phyloP scores from a whole-genome alignment of 1,140 invertebrate genomes.

The Penaeus japonicus region DNA sequence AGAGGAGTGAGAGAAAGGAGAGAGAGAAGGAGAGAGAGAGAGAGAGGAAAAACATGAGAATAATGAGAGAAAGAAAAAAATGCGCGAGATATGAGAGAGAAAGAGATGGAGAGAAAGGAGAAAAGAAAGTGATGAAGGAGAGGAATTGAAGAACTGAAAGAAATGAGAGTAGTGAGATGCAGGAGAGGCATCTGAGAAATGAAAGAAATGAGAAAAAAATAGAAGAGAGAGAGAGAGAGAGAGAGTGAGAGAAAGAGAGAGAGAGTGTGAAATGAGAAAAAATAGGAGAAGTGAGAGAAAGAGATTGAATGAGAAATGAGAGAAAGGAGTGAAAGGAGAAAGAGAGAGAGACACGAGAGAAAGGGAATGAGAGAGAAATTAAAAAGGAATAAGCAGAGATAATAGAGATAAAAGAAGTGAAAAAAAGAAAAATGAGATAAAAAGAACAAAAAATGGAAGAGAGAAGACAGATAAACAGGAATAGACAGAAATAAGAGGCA shows the following conservation, averaged over 20 bases:
- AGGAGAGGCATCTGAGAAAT: background rate
- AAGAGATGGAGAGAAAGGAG: background rate
- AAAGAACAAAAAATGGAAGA: too few relatives aligned
- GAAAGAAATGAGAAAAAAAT: background rate
- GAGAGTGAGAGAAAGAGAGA: background rate
- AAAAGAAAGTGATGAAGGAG: background rate
- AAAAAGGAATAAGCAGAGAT: too few relatives aligned
- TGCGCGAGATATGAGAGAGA: background rate
- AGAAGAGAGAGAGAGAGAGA: constrained; percentile 26
- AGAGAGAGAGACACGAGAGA: too few relatives aligned
- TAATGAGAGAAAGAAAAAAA: background rate
- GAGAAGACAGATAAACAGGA: too few relatives aligned
- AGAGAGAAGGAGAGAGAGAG: background rate
- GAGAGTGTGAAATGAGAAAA: background rate
- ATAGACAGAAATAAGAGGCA: too few relatives aligned
- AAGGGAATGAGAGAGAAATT: too few relatives aligned
- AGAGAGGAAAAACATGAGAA: background rate
- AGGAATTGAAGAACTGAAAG: background rate
- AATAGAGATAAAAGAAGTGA: too few relatives aligned
- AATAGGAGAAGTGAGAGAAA: background rate
- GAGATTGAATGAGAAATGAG: background rate
- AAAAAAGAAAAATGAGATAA: too few relatives aligned
- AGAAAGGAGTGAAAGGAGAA: too few relatives aligned
- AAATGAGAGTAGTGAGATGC: background rate
- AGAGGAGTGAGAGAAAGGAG: background rate